Conservation (phyloP, 1,140 invertebrate species). For the Drosophila varians region DNA sequence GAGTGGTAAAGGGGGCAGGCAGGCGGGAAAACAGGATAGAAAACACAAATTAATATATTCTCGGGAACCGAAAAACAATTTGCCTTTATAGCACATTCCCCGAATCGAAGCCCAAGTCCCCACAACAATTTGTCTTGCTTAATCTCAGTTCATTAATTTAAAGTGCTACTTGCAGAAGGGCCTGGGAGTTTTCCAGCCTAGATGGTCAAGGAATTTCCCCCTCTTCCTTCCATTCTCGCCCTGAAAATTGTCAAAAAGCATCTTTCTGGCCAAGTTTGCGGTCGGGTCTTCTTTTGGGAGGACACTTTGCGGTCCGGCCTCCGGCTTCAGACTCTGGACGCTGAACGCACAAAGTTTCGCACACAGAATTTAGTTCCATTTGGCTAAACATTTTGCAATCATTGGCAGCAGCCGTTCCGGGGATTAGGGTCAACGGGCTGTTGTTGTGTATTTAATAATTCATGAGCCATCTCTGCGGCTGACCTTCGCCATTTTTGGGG, state of each 20-base stretch:
- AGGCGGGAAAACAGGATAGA: too few relatives aligned
- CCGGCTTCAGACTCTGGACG: too few relatives aligned
- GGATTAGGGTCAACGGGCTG: conserved; percentile 71
- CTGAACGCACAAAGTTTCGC: conserved; percentile 13
- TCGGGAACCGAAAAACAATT: conserved; percentile 66
- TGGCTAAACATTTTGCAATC: conserved; percentile 68
- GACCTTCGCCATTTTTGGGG: conserved; percentile 70
- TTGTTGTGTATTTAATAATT: conserved; percentile 61
- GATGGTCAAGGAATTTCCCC: conserved; percentile 28
- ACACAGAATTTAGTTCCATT: conserved; percentile 57
- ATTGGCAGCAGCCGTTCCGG: conserved; percentile 41
- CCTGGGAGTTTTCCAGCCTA: conserved; percentile 8
- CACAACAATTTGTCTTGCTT: conserved; percentile 79
- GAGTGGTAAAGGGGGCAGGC: conserved; percentile 29
- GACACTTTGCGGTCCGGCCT: conserved; percentile 12
- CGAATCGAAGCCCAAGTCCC: conserved; percentile 1
- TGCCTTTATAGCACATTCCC: conserved; percentile 55
- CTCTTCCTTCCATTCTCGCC: neutral
- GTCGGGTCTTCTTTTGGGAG: conserved; percentile 13
- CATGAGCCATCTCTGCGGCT: conserved; percentile 58
- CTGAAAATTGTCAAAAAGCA: conserved; percentile 47
- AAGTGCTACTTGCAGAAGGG: conserved; percentile 66
- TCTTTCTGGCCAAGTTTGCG: conserved; percentile 51
- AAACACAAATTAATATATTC: conserved; percentile 66
- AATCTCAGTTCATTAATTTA: conserved; percentile 82